Base-by-base conservation (phyloP, 2,797 vertebrate species). In the Myotis findleyi region DNA sequence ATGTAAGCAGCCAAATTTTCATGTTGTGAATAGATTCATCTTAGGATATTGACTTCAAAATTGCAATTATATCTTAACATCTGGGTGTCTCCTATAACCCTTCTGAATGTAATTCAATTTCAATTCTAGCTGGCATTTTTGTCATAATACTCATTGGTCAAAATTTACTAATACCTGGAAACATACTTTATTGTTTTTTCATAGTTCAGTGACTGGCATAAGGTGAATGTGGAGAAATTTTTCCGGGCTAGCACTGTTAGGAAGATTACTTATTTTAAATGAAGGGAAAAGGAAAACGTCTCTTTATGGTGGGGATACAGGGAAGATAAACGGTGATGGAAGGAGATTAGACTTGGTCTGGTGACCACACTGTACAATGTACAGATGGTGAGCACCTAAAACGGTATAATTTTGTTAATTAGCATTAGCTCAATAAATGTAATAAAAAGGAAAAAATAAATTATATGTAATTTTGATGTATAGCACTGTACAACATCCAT, bases 31-130 rank as follows among this genome's bases (percentile, higher is more conserved):
- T 47, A 64, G 44, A 77, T 23, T 71, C 5, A 64, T 49, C 5
- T 51, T n/a, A 76, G 68, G 82, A 49, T 87, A 91, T 18, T 80
- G 55, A 71, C 36, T 94, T 79, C 17, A 53, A 87, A 87, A 73
- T 68, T 30, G 5, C 18, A 76, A 57, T 86, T 73, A 73, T 73
- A 55, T 57, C 9, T 86, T 59, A 73, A 47, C 85, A 13, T 72
- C 51, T 64, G 12, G 4, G 14, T 33, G 20, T 53, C 4, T 69
- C 12, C 41, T 83, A 27, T 41, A 44, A 59, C 36, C 7, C 3
- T 85, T 69, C 51, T 49, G 12, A 77, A 44, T 27, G 1, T 21
- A 62, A 53, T 69, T 59, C 41, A 36, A 8, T 80, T 44, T 71
- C 38, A 77, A 17, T 81, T 80, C 59, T 66, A 66, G 16, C n/a